Percentiles rank a stretch among this genome's conserved stretches.
Evolutionary conservation across 2,113 vertebrate genomes (phyloP).

Genomic region (Oryzias curvinotus): DNA sequence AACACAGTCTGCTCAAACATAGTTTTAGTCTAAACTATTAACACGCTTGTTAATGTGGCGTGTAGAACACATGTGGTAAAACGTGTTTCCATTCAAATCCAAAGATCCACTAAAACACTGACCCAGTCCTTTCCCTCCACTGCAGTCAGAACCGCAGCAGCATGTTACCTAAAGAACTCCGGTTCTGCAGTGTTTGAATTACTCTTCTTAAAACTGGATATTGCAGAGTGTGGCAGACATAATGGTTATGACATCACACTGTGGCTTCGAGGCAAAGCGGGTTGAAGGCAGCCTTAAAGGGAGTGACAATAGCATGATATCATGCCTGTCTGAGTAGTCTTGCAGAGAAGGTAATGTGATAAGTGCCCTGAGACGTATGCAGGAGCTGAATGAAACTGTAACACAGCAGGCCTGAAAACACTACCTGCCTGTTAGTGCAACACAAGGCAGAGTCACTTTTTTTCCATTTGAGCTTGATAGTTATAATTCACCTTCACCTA

Average conservation of each 20-base stretch:
- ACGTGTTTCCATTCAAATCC: conserved; percentile 39
- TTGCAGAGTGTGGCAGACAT: conserved; percentile 24
- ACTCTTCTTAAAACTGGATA: conserved; percentile 15
- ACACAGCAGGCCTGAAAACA: conserved; percentile 16
- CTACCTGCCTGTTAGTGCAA: conserved; percentile 18
- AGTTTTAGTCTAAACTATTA: conserved; percentile 53
- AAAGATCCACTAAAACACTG: too few species aligned
- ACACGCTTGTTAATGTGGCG: conserved; percentile 54
- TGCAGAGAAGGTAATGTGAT: conserved; percentile 51
- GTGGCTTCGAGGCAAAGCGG: conserved; percentile 13
- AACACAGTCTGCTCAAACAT: conserved; percentile 45
- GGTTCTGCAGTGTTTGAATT: conserved; percentile 13
- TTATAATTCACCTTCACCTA: neutral
- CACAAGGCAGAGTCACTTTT: neutral
- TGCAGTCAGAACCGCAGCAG: too few species aligned
- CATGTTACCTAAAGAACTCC: too few species aligned
- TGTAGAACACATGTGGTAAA: conserved; percentile 58
- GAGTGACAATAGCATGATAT: conserved; percentile 60
- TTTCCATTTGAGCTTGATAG: conserved; percentile 3
- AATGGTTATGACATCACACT: conserved; percentile 50
- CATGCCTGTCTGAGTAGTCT: conserved; percentile 58
- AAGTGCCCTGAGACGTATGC: conserved; percentile 50
- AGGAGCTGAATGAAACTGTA: conserved; percentile 47
- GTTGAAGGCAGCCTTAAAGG: conserved; percentile 53
- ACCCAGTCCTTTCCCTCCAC: conserved; percentile 34